Base-by-base conservation (phyloP, 2,113 vertebrate species). In the Macaca nemestrina region DNA sequence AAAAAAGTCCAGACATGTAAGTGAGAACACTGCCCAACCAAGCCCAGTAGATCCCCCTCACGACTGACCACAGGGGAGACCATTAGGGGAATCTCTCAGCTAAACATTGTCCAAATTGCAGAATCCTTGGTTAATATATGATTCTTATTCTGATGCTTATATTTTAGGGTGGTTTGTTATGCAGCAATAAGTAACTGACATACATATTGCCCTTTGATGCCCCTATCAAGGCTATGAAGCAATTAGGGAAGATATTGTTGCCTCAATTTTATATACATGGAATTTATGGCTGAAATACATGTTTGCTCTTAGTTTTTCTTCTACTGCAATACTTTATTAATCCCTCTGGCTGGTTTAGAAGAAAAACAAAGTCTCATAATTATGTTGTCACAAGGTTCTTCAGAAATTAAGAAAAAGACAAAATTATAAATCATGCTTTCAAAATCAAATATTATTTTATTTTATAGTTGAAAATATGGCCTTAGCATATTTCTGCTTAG, bases 401-500 rank as follows among this genome's bases (percentile, higher is more conserved):
- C 16, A 82, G 38, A 81, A 85, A 86, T 79, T 70, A 73, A 48
- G 59, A 70, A 48, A 43, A 25, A 90, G 48, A 6, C 18, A 70
- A 92, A 83, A 75, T 95, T 95, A 80, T 43, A 16, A 84, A 75
- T 86, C 40, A n/a, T 92, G 73, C 96, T 70, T 95, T 6, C 23
- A 84, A 88, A 73, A 40, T 96, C n/a, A 96, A 91, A 72, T 92
- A 75, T 83, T 40, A 79, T 40, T 95, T 88, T 84, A 87, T 80
- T 95, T 94, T 83, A 50, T 52, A 76, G 20, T 30, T 97, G n/a
- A 84, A 96, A 81, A 84, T 38, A 32, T 48, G 86, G 17, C 6
- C 73, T 75, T 78, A 43, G 17, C 18, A 50, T 48, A 82, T 90
- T 91, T 97, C 35, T 94, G 43, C 82, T 79, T 83, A 70, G 27